Base-by-base conservation (phyloP, 2,797 vertebrate genomes). In the Enteromius viviparus region DNA sequence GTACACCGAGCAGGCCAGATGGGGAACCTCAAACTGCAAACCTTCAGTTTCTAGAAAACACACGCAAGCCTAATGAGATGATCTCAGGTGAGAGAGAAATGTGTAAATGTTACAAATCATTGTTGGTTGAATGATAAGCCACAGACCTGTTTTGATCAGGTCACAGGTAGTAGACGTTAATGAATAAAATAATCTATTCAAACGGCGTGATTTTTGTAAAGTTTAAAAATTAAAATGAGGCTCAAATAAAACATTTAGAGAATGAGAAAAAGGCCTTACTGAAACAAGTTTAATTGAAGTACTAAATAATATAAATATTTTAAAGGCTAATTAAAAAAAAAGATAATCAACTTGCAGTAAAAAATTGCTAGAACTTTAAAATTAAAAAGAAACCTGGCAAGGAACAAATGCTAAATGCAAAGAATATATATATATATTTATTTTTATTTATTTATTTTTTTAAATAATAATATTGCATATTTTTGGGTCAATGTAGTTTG, bases 1-100 rank as follows among this genome's bases (percentile, higher is more conserved):
- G 92, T 98, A 99, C 72, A 99, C 97, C 0, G 93, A 96, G 89
- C 98, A 99, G 1, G 98, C 97, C 94, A 99, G 90, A 88, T 98
- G 98, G 0, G 95, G 95, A 82, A 99, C 95, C 90, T 99, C 97
- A 86, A 93, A 95, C 29, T 95, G 92, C 32, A 97, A 86, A 0
- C 82, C 74, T 32, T 91, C 87, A 1, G 86, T 93, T 70, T 94
- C 98, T 98, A 92, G 65, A 55, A 77, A 55, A 85, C 62, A 81
- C 71, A 76, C 37, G 70, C 6, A 60, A 10, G 69, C 34, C 0
- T 19, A 26, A 15, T 68, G 1, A 64, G 55, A 37, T 58, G 71
- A 53, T 45, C 37, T 58, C 37, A 21, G 14, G 42, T 29, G 23
- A 62, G 11, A 62, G 34, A 62, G 55, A 45, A 42, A 62, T 45